Conservation (phyloP, 2,797 vertebrate genomes). For the Squalus acanthias region DNA sequence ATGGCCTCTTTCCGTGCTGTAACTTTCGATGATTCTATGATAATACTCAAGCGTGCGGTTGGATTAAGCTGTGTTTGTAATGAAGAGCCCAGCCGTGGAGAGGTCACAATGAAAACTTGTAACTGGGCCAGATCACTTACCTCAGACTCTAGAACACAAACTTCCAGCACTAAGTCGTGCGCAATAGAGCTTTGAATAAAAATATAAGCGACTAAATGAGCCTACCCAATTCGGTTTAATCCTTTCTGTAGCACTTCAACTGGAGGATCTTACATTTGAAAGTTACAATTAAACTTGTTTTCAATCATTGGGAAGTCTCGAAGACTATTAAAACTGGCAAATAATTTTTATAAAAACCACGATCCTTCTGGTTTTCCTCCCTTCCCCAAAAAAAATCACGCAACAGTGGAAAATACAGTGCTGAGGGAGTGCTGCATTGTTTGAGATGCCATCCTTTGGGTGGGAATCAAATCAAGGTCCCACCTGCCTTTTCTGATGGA, state of each 20-base stretch:
- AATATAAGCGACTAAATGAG: too few species aligned
- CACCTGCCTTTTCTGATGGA: background rate
- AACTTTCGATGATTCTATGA: background rate
- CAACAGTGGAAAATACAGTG: background rate
- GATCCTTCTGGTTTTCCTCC: background rate
- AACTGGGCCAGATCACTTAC: background rate
- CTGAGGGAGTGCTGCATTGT: background rate
- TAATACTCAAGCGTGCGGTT: background rate
- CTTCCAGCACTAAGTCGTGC: too few species aligned
- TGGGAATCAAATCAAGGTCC: background rate
- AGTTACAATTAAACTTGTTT: background rate
- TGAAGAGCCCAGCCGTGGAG: background rate
- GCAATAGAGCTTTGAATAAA: background rate
- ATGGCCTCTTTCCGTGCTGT: too few species aligned
- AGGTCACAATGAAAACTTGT: background rate
- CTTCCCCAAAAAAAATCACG: background rate
- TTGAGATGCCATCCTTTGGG: background rate
- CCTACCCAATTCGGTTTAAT: background rate
- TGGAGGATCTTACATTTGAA: background rate
- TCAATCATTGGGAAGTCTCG: background rate
- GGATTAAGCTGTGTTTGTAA: background rate
- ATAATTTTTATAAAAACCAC: background rate
- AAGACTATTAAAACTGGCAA: background rate
- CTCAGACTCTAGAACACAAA: too few species aligned
- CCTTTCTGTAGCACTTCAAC: background rate